A percentile compares a stretch with the other conserved stretches of the same genome.
Evolutionary conservation across 1,140 invertebrate genomes (phyloP).

Genomic region (Pararge aegeria): DNA sequence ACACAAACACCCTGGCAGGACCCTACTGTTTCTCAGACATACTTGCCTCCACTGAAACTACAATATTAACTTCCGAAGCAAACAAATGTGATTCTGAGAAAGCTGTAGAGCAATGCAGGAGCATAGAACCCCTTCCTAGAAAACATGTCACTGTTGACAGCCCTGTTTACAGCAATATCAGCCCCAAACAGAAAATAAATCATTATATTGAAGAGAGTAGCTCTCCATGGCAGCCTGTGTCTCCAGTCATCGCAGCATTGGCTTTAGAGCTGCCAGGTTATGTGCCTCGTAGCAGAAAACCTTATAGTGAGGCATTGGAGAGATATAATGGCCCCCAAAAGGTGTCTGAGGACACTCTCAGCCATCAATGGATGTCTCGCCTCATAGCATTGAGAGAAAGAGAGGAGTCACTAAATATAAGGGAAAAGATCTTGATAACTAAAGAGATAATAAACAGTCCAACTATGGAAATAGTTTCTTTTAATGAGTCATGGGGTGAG

Average conservation of each 20-base stretch:
- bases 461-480: slow-evolving; percentile 38
- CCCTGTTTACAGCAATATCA: slow-evolving; percentile 62
- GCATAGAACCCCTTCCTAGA: slow-evolving; percentile 53
- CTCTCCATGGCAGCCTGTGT: slow-evolving; percentile 41
- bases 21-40: slow-evolving; percentile 50
- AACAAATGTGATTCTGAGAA: slow-evolving; percentile 73
- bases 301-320: slow-evolving; percentile 49
- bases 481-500: slow-evolving; percentile 32
- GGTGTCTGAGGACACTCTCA: slow-evolving; percentile 70
- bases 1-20: slow-evolving; percentile 46
- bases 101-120: slow-evolving; percentile 53
- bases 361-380: slow-evolving; percentile 72
- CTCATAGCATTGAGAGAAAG: slow-evolving; percentile 64
- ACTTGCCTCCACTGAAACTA: slow-evolving; percentile 43
- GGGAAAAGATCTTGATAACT: slow-evolving; percentile 69
- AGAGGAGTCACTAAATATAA: slow-evolving; percentile 68
- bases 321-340: slow-evolving; percentile 55
- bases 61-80: slow-evolving; percentile 37
- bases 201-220: slow-evolving; percentile 30
- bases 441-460: slow-evolving; percentile 71
- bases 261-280: slow-evolving; percentile 74
- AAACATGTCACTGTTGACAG: slow-evolving; percentile 41
- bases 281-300: slow-evolving; percentile 65
- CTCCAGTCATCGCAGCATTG: slow-evolving; percentile 68
- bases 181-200: slow-evolving; percentile 38